phyloP scores from a whole-genome alignment of 2,113 vertebrate species.

The Hippolais icterina region DNA sequence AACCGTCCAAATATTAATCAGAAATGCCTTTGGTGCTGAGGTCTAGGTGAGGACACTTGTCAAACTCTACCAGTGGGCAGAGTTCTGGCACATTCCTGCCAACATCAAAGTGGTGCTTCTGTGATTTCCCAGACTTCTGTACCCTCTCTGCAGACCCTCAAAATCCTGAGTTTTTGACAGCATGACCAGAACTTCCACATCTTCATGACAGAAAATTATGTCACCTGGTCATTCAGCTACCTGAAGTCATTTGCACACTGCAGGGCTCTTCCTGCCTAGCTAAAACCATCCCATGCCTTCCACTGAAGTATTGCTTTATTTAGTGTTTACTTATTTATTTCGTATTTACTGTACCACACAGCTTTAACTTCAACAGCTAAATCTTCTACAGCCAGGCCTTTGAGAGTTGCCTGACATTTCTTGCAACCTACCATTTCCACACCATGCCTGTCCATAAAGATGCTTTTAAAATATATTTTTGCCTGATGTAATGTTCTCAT shows the following conservation, averaged over 20 bases:
- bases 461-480: not conserved
- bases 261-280: not conserved
- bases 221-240: not conserved
- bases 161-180: not conserved
- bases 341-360: not conserved
- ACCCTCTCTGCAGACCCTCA: not conserved
- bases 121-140: not conserved
- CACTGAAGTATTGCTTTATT: not conserved
- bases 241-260: not conserved
- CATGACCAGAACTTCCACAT: not conserved
- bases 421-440: not conserved
- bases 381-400: not conserved
- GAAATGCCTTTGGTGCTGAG: not conserved
- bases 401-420: not conserved
- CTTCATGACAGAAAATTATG: not conserved
- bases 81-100: not conserved
- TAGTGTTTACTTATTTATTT: not conserved
- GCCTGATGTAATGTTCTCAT: not conserved
- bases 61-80: not conserved
- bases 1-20: not conserved
- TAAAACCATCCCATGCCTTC: not conserved
- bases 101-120: not conserved
- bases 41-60: not conserved
- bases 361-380: not conserved
- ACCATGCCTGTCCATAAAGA: not conserved